Base-by-base conservation (phyloP, 2,888 invertebrate species). In the Seladonia tumulorum region DNA sequence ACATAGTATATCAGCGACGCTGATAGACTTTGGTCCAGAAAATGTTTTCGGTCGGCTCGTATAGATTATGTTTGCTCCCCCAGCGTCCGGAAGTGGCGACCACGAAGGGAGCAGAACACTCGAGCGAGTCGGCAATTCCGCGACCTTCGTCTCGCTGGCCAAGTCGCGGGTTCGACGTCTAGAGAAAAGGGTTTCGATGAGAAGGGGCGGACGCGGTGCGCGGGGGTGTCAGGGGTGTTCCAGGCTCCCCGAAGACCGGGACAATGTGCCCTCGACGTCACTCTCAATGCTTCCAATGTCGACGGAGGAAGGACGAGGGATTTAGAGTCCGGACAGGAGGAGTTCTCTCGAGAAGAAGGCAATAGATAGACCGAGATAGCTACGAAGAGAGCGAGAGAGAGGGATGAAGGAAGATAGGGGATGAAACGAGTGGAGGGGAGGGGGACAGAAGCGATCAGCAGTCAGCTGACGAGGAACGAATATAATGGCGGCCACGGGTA, bases 191-290 rank as follows among this genome's bases (percentile, higher is more conserved):
- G 82, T 91, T 88, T 79, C 76, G 79, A 74, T 57, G 73, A 76
- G 79, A n/a, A 80, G 87, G 53, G 18, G 76, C 16, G 63, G 39
- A 18, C 49, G 35, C 73, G 77, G 77, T 63, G 10, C 35, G 49
- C 53, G 10, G 22, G 49, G 66, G 10, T 73, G 82, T 80, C 80
- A 22, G 53, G 78, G 77, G 87, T 92, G 91, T 91, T 90, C 89
- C 85, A 78, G 78, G 73, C 76, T 83, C 76, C 82, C 88, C 87
- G 89, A 91, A 90, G 88, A 86, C 89, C 91, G 87, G 93, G 90
- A 93, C 93, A 93, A 93, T 93, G 88, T 89, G 86, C 89, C 87
- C 93, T 93, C 91, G 91, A 93, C 92, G 93, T 93, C 93, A 92
- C 91, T 93, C 92, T 93, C 93, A 92, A 93, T 92, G 90, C 91